phyloP scores from a whole-genome alignment of 2,797 vertebrate genomes.

The Takifugu rubripes region DNA sequence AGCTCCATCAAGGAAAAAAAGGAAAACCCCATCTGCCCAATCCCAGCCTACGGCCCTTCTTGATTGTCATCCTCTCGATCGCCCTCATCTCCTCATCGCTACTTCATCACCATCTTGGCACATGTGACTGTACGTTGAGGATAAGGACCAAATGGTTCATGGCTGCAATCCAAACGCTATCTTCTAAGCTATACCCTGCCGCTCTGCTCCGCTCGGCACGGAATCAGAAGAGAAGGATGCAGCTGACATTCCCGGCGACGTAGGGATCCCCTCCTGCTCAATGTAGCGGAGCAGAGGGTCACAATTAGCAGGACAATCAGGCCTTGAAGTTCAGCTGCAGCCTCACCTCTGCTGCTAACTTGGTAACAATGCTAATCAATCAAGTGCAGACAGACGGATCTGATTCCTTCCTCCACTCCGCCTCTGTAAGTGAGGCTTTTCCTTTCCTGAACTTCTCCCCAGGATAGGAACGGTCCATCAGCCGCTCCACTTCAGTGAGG shows the following conservation, averaged over 20 bases:
- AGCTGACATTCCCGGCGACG: conserved; percentile 10
- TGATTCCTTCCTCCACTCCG: conserved; percentile 66
- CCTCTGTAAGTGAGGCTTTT: conserved; percentile 76
- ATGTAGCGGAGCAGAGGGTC: conserved; percentile 16
- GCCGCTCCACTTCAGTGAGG: conserved; percentile 78
- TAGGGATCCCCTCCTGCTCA: conserved; percentile 48
- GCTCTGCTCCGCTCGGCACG: conserved; percentile 48
- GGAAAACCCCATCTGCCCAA: conserved; percentile 49
- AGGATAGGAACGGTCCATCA: conserved; percentile 73
- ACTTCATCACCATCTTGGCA: conserved; percentile 51
- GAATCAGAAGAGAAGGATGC: conserved; percentile 23
- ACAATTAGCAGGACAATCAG: too few relatives aligned
- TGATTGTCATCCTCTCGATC: conserved; percentile 64
- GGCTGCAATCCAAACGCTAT: conserved; percentile 51
- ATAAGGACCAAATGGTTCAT: conserved; percentile 60
- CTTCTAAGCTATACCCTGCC: conserved; percentile 57
- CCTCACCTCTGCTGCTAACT: too few relatives aligned
- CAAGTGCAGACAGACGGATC: conserved; percentile 26
- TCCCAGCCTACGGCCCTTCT: conserved; percentile 56
- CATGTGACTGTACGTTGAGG: conserved; percentile 58
- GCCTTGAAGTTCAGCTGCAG: too few relatives aligned
- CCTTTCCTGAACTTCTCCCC: conserved; percentile 74
- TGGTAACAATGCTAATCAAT: too few relatives aligned
- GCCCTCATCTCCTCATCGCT: conserved; percentile 56
- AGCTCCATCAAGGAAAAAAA: conserved; percentile 8